Conservation (phyloP, 1,140 invertebrate species). For the Bombus waltoni region DNA sequence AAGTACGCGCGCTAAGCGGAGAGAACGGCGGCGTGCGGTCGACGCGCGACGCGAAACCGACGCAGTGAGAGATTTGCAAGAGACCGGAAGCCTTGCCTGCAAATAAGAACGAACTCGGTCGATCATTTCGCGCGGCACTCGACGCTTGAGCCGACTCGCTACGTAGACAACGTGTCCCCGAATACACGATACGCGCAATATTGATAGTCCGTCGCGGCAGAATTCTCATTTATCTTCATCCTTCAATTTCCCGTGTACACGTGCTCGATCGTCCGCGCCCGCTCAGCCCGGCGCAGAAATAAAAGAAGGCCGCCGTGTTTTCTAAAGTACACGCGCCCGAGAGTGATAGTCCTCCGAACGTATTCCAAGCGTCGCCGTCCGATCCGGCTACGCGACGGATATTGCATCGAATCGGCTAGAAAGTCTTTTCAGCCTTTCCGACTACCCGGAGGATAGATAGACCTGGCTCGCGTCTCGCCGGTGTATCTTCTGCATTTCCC, state of each 20-base stretch:
- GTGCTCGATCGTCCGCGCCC: constrained; percentile 28
- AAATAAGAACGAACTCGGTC: constrained; percentile 8
- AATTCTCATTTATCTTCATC: constrained; percentile 53
- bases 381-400: constrained; percentile 11
- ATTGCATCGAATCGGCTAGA: constrained; percentile 21
- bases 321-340: constrained; percentile 25
- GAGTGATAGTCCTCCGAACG: constrained; percentile 25
- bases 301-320: constrained; percentile 29
- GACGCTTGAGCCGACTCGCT: not conserved
- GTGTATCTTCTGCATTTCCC: not conserved
- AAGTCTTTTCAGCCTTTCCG: not conserved
- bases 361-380: constrained; percentile 1
- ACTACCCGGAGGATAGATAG: not conserved
- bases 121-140: constrained; percentile 6
- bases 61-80: too few species aligned
- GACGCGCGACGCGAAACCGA: not conserved
- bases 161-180: not conserved
- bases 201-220: constrained; percentile 40
- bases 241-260: constrained; percentile 53
- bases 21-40: not conserved
- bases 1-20: not conserved
- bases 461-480: not conserved
- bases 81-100: not conserved
- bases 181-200: constrained; percentile 8
- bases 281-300: constrained; percentile 18